Conservation (phyloP, 2,888 invertebrate species). For the Archips xylosteana region DNA sequence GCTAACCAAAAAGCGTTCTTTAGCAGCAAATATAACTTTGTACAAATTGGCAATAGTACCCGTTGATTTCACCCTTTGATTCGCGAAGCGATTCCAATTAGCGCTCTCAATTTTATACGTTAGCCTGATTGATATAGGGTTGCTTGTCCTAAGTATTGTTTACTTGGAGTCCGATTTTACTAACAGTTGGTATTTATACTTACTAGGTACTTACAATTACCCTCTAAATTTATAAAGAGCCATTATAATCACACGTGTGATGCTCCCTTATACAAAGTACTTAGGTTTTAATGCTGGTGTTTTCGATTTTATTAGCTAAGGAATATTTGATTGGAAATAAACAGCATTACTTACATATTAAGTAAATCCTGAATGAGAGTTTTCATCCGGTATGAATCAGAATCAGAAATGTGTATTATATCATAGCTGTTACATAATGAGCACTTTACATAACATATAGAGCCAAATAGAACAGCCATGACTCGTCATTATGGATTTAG, state of each 20-base stretch:
- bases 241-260: conserved; percentile 3
- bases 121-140: neutral
- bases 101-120: neutral
- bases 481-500: too few relatives aligned
- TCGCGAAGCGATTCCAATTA: neutral
- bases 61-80: neutral
- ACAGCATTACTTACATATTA: too few relatives aligned
- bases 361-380: too few relatives aligned
- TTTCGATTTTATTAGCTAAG: too few relatives aligned
- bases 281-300: too few relatives aligned
- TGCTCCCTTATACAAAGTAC: neutral
- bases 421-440: too few relatives aligned
- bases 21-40: neutral
- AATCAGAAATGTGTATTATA: too few relatives aligned
- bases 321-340: too few relatives aligned
- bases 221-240: conserved; percentile 1
- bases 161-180: neutral
- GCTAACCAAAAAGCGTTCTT: neutral
- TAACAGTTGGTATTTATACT: too few relatives aligned
- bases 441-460: too few relatives aligned
- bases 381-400: too few relatives aligned
- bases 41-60: neutral
- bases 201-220: neutral
- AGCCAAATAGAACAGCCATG: too few relatives aligned
- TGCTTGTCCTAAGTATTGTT: neutral